phyloP scores from a whole-genome alignment of 2,113 vertebrate genomes.

The Datnioides undecimradiatus region DNA sequence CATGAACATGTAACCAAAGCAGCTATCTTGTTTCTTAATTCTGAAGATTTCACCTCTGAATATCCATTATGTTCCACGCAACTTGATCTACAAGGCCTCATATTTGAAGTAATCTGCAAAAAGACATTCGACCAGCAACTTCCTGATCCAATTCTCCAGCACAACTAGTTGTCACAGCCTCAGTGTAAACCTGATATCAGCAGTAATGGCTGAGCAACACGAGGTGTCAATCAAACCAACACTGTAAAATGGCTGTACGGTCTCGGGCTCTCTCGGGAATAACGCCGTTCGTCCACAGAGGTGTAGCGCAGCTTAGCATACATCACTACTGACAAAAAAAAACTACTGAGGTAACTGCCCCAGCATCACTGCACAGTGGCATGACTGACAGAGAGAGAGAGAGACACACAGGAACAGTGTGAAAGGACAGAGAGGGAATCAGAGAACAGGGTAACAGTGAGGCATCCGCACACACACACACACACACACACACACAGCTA shows the following conservation, averaged over 20 bases:
- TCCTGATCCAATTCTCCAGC: background rate
- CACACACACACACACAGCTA: constrained; percentile 47
- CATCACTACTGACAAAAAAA: background rate
- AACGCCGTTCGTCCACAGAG: constrained; percentile 13
- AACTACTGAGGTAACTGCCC: constrained; percentile 1
- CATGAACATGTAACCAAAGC: too few species aligned
- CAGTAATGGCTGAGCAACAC: constrained; percentile 32
- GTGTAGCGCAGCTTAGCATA: constrained; percentile 8
- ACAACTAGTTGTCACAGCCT: background rate
- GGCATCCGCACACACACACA: constrained; percentile 9
- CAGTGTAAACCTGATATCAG: constrained; percentile 17
- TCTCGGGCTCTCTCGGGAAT: constrained; percentile 8
- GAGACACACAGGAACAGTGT: constrained; percentile 3
- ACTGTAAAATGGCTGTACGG: constrained; percentile 27
- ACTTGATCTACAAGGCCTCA: background rate
- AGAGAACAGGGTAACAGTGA: constrained; percentile 36
- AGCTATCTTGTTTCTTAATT: too few species aligned
- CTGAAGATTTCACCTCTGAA: background rate
- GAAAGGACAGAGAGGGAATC: constrained; percentile 17
- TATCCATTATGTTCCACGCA: background rate
- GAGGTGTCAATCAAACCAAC: constrained; percentile 31
- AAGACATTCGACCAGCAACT: constrained; percentile 1
- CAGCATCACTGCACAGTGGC: constrained; percentile 33
- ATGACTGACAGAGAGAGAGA: constrained; percentile 24
- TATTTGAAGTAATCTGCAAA: background rate